Conservation (phyloP, 2,888 invertebrate genomes). For the Aspidiotus rigidus region DNA sequence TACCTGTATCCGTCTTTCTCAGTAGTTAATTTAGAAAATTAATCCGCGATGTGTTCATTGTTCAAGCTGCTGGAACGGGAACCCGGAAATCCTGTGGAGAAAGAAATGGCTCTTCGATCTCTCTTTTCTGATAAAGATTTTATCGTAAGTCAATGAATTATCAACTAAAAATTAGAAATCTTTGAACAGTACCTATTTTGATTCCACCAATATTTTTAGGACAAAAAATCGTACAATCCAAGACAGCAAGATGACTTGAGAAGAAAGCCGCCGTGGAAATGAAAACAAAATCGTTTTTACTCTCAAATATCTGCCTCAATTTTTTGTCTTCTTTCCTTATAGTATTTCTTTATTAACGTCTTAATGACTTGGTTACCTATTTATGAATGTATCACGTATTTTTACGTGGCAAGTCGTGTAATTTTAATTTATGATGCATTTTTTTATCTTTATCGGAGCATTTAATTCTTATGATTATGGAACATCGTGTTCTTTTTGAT, state of each 20-base stretch:
- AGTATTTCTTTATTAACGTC: too few species aligned
- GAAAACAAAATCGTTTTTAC: not conserved
- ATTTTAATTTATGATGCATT: too few species aligned
- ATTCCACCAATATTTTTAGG: not conserved
- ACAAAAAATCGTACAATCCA: not conserved
- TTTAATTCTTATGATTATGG: too few species aligned
- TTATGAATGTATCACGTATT: too few species aligned
- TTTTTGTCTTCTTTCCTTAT: not conserved
- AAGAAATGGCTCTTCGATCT: not conserved
- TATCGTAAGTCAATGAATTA: not conserved
- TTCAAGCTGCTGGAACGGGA: constrained; percentile 14
- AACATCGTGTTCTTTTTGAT: too few species aligned
- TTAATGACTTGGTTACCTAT: too few species aligned
- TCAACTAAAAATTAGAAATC: not conserved
- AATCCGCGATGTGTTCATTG: not conserved
- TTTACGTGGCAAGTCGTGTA: too few species aligned
- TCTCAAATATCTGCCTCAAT: not conserved
- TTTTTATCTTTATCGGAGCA: too few species aligned
- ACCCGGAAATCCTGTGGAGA: constrained; percentile 21
- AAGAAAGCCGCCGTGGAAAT: constrained; percentile 28
- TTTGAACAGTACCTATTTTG: not conserved
- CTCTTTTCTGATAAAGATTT: not conserved
- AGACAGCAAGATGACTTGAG: constrained; percentile 8
- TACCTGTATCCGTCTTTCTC: too few species aligned
- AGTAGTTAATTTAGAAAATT: too few species aligned